A percentile compares a stretch with the other conserved stretches of the same genome.
These are phyloP conservation scores for Hippocampus comes DNA, from an alignment of 2,113 vertebrate species.

Conservation along the genomic window DNA sequence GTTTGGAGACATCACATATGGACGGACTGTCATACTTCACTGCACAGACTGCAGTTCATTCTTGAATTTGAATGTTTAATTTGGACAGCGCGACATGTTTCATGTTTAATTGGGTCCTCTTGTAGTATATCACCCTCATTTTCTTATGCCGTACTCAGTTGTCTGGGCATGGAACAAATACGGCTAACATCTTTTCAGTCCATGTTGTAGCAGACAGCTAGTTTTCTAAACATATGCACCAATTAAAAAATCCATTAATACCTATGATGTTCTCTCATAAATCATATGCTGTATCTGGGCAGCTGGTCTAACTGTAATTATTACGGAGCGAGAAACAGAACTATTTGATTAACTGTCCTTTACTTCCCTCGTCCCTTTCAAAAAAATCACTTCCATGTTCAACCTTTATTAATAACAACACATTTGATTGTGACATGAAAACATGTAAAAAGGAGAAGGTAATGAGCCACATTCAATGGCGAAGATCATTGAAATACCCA, in stretches of 20 bases:
- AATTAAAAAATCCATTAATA: constrained; percentile 79
- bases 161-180: constrained; percentile 5
- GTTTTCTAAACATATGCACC: constrained; percentile 73
- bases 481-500: constrained; percentile 46
- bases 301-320: constrained; percentile 71
- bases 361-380: constrained; percentile 67
- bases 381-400: constrained; percentile 58
- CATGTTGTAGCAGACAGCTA: constrained; percentile 58
- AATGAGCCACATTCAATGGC: constrained; percentile 29
- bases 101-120: constrained; percentile 1
- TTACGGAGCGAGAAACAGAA: constrained; percentile 70
- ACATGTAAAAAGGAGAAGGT: constrained; percentile 10
- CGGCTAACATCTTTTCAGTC: constrained; percentile 22
- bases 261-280: constrained; percentile 74
- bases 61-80: not conserved
- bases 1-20: not conserved
- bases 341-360: constrained; percentile 74
- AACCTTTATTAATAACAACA: constrained; percentile 53
- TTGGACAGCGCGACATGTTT: not conserved
- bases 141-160: constrained; percentile 3
- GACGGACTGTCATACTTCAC: not conserved
- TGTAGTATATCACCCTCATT: not conserved
- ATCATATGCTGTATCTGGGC: constrained; percentile 63
- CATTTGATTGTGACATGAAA: too few relatives aligned
- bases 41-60: not conserved